Evolutionary conservation across 2,888 invertebrate genomes (phyloP), one percentile per base, ranked within the genome.

Genomic region (Ormyrus rosae): DNA sequence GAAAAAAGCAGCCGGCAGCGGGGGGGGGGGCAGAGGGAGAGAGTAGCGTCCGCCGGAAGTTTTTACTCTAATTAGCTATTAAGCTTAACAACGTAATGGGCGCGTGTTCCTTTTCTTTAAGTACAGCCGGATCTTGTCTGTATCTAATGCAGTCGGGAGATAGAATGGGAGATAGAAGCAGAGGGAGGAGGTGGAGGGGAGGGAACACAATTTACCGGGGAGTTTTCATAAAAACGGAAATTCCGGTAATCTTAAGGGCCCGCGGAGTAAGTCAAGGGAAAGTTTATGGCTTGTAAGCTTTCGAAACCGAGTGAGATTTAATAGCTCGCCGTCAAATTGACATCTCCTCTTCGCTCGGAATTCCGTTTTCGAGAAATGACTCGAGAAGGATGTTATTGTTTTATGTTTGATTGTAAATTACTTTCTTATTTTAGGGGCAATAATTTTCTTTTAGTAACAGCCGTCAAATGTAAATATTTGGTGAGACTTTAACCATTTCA

Each of bases 21-120:
- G 3, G 34, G 13, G 55, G 19, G 55, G 19, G 19, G 9, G 19
- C 5, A 7, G 50, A 10, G 13, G 46, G 11, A 45, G 19, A 19
- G 60, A 76, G 70, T 63, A 77, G 78, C 50, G 68, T 79, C 78
- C 60, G 72, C 61, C 71, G 78, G 81, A 81, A 81, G 74, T 83
- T 83, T 83, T 83, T 82, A 81, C 81, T 81, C 81, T 84, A 83
- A 84, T 83, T 83, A 83, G 83, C 82, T 84, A 83, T 83, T 83
- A 81, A 82, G 82, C 78, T 81, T 68, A 80, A 81, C 81, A 81
- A 77, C 80, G 78, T 82, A 84, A 83, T 80, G 77, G 65, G 34
- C 56, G 50, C 68, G 60, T 60, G 71, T 77, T 69, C 61, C 55
- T 63, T 10, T 19, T 34, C 53, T 60, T 60, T 6, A 56, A 55